phyloP scores from a whole-genome alignment of 1,140 invertebrate species.

The Drosophila bocqueti region DNA sequence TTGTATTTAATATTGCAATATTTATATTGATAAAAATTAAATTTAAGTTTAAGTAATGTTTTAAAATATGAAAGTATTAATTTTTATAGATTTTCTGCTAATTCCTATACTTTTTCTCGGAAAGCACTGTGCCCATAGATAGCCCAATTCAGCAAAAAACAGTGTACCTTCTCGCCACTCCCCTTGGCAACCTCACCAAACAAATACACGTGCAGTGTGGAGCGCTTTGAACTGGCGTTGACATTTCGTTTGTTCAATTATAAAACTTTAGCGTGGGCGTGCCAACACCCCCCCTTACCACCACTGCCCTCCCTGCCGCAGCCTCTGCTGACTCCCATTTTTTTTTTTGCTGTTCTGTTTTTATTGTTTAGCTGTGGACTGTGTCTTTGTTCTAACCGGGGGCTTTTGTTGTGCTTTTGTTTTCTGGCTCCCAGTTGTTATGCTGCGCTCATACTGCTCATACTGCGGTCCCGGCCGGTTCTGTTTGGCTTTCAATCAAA shows the following conservation, averaged over 20 bases:
- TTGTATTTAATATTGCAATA: neutral
- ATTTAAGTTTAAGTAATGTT: no score
- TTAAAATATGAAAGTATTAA: no score
- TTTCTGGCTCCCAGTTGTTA: slow-evolving; percentile 50
- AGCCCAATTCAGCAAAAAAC: neutral
- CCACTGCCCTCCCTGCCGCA: neutral
- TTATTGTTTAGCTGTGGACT: slow-evolving; percentile 26
- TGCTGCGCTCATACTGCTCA: slow-evolving; percentile 41
- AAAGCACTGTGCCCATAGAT: neutral
- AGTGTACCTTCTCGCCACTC: neutral
- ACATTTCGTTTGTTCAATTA: slow-evolving; percentile 83
- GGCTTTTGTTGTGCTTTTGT: slow-evolving; percentile 71
- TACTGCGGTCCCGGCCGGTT: slow-evolving; percentile 41
- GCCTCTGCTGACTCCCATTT: slow-evolving; percentile 7
- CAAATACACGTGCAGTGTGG: slow-evolving; percentile 28
- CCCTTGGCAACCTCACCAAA: slow-evolving; percentile 3
- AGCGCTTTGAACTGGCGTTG: slow-evolving; percentile 73
- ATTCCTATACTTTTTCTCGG: neutral
- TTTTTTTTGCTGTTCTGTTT: slow-evolving; percentile 19
- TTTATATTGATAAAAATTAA: no score
- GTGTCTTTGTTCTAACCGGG: slow-evolving; percentile 66
- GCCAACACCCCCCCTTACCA: slow-evolving; percentile 2
- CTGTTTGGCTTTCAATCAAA: slow-evolving; percentile 82
- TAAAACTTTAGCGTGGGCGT: slow-evolving; percentile 73
- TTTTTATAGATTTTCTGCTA: neutral